A percentile compares a stretch with the other conserved stretches of the same genome.
Conservation (phyloP, 2,797 vertebrate genomes). For the Sparus aurata region DNA sequence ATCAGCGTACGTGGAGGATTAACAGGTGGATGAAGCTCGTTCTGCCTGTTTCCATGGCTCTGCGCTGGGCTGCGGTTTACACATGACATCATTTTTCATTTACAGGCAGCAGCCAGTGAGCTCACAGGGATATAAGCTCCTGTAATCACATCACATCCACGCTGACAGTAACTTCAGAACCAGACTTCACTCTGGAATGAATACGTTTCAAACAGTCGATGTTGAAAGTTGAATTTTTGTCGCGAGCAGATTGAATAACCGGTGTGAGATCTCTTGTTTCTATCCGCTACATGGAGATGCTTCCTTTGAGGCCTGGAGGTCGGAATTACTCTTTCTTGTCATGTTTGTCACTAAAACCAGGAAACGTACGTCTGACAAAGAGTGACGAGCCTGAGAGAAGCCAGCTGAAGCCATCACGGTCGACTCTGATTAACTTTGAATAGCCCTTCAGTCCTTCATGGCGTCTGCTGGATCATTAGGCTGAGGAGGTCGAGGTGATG, state of each 20-base stretch:
- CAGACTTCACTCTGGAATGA: too few species aligned
- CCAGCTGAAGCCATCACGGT: not conserved
- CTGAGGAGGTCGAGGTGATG: not conserved
- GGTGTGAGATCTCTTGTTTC: too few species aligned
- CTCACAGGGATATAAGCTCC: not conserved
- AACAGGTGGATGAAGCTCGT: constrained; percentile 15
- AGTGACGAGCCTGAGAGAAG: not conserved
- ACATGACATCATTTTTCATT: too few species aligned
- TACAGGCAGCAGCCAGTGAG: not conserved
- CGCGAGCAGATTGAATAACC: not conserved
- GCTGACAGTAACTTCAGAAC: too few species aligned
- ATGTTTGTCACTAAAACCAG: not conserved
- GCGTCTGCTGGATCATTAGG: not conserved
- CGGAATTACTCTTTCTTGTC: not conserved
- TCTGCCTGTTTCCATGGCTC: constrained; percentile 13
- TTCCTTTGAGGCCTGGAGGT: not conserved
- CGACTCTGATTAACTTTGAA: too few species aligned
- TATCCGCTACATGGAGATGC: too few species aligned
- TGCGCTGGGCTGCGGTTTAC: not conserved
- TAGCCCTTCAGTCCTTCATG: not conserved
- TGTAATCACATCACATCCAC: not conserved
- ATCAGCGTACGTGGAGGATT: constrained; percentile 18
- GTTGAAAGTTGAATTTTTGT: too few species aligned
- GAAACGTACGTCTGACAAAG: constrained; percentile 2
- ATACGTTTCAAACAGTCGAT: too few species aligned